phyloP scores from a whole-genome alignment of 2,888 invertebrate genomes.

The Toxonevra muliebris region DNA sequence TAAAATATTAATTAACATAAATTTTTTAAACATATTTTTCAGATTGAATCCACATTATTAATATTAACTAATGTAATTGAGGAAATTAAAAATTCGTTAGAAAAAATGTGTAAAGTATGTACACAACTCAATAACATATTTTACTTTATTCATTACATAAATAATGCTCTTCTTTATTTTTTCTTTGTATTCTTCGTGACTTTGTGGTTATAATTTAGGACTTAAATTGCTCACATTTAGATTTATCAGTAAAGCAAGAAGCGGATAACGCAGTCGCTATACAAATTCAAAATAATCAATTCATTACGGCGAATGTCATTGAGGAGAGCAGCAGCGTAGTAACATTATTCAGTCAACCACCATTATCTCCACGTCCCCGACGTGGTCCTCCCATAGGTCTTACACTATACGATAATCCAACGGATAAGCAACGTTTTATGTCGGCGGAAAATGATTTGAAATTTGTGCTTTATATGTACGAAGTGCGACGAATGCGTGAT shows the following conservation, averaged over 20 bases:
- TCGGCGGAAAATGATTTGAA: constrained; percentile 59
- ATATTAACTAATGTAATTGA: constrained; percentile 69
- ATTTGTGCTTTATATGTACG: constrained; percentile 61
- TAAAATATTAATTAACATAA: too few species aligned
- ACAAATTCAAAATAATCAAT: constrained; percentile 48
- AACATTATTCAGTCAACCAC: constrained; percentile 43
- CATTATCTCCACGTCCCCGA: constrained; percentile 49
- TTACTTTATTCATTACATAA: background rate
- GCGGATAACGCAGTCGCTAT: constrained; percentile 49
- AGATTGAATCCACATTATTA: constrained; percentile 72
- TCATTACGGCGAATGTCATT: constrained; percentile 41
- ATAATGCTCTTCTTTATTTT: background rate
- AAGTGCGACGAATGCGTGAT: constrained; percentile 62
- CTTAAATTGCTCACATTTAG: constrained; percentile 58
- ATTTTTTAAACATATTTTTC: constrained; percentile 42
- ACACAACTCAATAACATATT: background rate
- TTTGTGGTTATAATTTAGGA: constrained; percentile 44
- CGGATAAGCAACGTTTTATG: constrained; percentile 49
- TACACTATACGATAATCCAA: constrained; percentile 49
- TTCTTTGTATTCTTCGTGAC: background rate
- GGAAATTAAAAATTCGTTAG: constrained; percentile 71
- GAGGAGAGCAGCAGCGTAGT: constrained; percentile 37
- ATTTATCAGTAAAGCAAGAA: constrained; percentile 50
- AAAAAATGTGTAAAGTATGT: constrained; percentile 69
- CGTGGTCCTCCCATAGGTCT: constrained; percentile 51